Percentiles rank a stretch among this genome's conserved stretches.
Conservation (phyloP, 1,140 invertebrate species). For the Drosophila nigromelanica region DNA sequence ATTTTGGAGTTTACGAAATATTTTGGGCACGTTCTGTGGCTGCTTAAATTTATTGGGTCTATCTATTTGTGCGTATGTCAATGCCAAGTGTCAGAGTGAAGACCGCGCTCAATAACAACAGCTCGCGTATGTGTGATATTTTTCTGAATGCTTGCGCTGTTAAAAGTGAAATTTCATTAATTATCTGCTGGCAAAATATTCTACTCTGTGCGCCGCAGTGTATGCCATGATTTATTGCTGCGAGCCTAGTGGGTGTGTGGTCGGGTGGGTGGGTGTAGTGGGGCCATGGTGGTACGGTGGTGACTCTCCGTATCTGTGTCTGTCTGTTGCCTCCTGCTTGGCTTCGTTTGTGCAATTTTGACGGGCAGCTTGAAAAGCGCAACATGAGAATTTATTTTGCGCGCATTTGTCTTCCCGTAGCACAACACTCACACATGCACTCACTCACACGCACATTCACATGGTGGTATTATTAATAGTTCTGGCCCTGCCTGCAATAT, state of each 20-base stretch:
- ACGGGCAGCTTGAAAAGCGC: slow-evolving; percentile 72
- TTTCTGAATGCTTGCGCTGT: slow-evolving; percentile 34
- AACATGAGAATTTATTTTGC: slow-evolving; percentile 79
- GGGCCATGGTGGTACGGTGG: not conserved
- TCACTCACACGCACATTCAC: slow-evolving; percentile 21
- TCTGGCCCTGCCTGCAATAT: slow-evolving; percentile 67
- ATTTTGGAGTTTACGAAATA: slow-evolving; percentile 46
- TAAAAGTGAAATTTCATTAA: slow-evolving; percentile 79
- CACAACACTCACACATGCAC: slow-evolving; percentile 48
- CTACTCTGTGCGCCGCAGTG: slow-evolving; percentile 45
- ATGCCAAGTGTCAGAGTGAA: slow-evolving; percentile 61
- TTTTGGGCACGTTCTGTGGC: slow-evolving; percentile 56
- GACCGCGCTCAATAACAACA: slow-evolving; percentile 27
- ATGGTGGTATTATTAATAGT: slow-evolving; percentile 75
- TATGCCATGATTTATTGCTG: slow-evolving; percentile 72
- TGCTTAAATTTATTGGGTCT: slow-evolving; percentile 68
- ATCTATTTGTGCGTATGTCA: slow-evolving; percentile 74
- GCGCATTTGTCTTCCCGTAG: slow-evolving; percentile 72
- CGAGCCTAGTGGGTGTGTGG: slow-evolving; percentile 16
- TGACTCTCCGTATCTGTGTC: slow-evolving; percentile 26
- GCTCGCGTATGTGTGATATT: slow-evolving; percentile 66
- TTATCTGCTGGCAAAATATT: slow-evolving; percentile 63
- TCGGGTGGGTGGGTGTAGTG: not conserved
- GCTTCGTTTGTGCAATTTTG: slow-evolving; percentile 66
- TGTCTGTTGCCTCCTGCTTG: slow-evolving; percentile 14